Evolutionary conservation across 2,113 vertebrate genomes (phyloP), one percentile per base, ranked within the genome.

Genomic region (Diadophis punctatus): DNA sequence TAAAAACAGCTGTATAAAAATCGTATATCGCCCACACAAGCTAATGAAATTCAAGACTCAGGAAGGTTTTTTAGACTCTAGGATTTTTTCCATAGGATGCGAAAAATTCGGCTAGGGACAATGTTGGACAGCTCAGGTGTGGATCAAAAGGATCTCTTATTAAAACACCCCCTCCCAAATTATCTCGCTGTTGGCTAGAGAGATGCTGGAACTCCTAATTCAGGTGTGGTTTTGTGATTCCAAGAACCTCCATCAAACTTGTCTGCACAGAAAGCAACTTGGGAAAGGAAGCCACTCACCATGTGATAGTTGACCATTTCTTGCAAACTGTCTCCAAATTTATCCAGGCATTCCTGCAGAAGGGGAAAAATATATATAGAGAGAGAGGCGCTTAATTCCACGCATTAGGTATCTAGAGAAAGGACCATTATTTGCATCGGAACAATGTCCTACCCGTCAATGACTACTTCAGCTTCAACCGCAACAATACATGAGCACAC

Each of bases 271-370:
- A 80, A 8, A 27, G 58, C 39, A 53, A 11, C 16, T n/a, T 23
- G 25, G 12, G 30, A 88, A 11, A 89, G 87, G 80, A 0, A 0
- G 53, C 10, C 1, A 27, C 98, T 97, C 95, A 99, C 99, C 98
- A 99, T 99, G 97, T 99, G 99, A 94, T 99, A 99, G 98, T 99
- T 99, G 94, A 99, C 98, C 97, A 99, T 99, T 96, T 99, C 99
- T 96, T 99, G 99, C 58, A 99, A 98, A 94, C 99, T 99, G 96
- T 99, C 99, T 25, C 99, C 98, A 9, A 99, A 99, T 94, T 99
- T 98, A 95, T 99, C 98, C 95, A 99, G 97, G 94, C 98, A 99
- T 95, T 99, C 99, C 99, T 99, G 95, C 87, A 94, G 95, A 92
- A 43, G 56, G 55, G 55, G 55, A 5, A 3, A 51, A 60, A 46